Evolutionary conservation across 2,888 invertebrate species (phyloP), one percentile per base, ranked within the genome.

Genomic region (Acrobasis consociella): DNA sequence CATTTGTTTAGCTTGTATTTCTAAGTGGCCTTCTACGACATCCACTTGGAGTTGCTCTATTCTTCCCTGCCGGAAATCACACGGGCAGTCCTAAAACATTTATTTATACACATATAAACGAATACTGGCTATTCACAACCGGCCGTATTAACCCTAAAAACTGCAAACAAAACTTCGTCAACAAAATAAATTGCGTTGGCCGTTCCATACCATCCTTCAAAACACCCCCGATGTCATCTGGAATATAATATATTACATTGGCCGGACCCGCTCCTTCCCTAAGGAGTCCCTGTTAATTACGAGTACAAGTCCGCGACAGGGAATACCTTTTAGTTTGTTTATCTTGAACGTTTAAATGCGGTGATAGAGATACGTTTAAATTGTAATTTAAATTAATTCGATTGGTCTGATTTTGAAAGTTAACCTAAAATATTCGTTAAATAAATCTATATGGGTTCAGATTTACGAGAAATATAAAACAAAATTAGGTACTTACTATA

Each of bases 241-340:
- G 79, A 89, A 89, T 86, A 90, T 91, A 90, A 91, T 91, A 90
- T 91, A 91, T 91, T 85, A 83, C 84, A 83, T 82, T 76, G 72
- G 80, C 81, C 74, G 86, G 89, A 87, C 89, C 88, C 83, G 73
- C 73, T 75, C 66, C 74, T 76, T 90, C 91, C 91, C 88, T 77
- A 76, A 91, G 93, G 94, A 94, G 85, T 71, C 79, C 75, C 87
- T 86, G 93, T 94, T 94, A 94, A 94, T 94, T 94, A 94, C 84
- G 93, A 93, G 91, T 93, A 94, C 94, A 94, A 94, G 94, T 93
- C 92, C 73, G 76, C 73, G 73, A 72, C 72, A 72, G 73, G 78
- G 81, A 78, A 80, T 76, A 82, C 86, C 87, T 87, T 87, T 82
- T 82, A 84, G 81, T 85, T 84, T 86, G 81, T 82, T 81, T 81